These are phyloP conservation scores for Chlorocebus sabaeus DNA, from an alignment of 2,113 vertebrate species.

Conservation along the genomic window DNA sequence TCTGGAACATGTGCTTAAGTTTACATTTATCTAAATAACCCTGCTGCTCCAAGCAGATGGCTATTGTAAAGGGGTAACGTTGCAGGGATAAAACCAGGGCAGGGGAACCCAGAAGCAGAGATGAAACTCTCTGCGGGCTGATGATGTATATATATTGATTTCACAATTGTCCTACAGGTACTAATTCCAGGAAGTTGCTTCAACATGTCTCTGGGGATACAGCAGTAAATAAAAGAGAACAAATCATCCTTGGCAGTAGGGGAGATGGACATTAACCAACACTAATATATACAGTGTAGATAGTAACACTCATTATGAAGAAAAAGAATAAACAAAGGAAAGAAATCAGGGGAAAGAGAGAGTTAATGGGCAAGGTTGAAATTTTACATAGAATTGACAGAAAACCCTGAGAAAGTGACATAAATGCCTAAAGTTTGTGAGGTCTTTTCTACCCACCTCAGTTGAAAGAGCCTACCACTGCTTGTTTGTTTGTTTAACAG, in stretches of 20 bases:
- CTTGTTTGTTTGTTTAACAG: background rate
- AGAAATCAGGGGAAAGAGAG: background rate
- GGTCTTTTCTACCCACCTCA: background rate
- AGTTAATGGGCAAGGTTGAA: background rate
- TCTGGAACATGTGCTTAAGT: constrained; percentile 37
- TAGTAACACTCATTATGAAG: background rate
- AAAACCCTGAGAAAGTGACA: background rate
- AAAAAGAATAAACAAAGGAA: background rate
- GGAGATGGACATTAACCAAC: background rate
- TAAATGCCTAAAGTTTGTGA: background rate
- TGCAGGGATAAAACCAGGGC: background rate
- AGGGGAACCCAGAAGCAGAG: background rate
- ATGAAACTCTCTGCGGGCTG: background rate
- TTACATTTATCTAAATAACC: constrained; percentile 26
- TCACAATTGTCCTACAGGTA: constrained; percentile 40
- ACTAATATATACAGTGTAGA: background rate
- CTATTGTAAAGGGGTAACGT: constrained; percentile 32
- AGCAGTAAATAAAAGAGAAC: constrained; percentile 1
- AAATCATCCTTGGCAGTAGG: background rate
- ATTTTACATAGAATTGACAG: background rate
- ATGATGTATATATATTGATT: constrained; percentile 43
- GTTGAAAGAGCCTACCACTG: rapidly evolving
- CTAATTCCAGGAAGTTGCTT: constrained; percentile 47
- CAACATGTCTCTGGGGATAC: background rate
- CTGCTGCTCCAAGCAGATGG: constrained; percentile 41